Evolutionary conservation across 2,113 vertebrate species (phyloP).

Genomic region (Crypturellus undulatus): DNA sequence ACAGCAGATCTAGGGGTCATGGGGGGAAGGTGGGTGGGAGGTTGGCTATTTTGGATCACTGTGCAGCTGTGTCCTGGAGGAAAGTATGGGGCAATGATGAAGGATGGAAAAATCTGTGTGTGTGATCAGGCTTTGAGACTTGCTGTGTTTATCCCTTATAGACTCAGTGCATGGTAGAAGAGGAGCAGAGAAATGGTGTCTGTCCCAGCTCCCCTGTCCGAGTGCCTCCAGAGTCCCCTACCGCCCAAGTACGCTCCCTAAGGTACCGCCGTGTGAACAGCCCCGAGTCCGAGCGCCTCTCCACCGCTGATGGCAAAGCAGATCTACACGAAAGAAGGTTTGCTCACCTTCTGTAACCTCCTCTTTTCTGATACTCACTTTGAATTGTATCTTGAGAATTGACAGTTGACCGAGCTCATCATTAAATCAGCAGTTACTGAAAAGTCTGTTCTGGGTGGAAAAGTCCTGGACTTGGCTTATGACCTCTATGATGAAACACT

Average conservation of each 20-base stretch:
- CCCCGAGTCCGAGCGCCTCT: slow-evolving; percentile 90
- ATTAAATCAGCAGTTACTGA: background rate
- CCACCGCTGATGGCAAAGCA: slow-evolving; percentile 87
- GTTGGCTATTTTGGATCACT: background rate
- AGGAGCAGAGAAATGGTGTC: slow-evolving; percentile 87
- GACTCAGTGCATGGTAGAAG: slow-evolving; percentile 88
- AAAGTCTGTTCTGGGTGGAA: background rate
- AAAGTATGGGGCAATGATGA: background rate
- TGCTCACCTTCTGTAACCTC: slow-evolving; percentile 4
- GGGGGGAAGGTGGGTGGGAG: background rate
- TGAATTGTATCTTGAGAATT: background rate
- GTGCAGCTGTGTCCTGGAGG: background rate
- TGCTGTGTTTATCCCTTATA: slow-evolving; percentile 43
- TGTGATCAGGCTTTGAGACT: background rate
- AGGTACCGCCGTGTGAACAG: slow-evolving; percentile 92
- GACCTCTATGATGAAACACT: background rate
- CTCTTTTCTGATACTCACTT: background rate
- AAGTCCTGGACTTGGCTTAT: background rate
- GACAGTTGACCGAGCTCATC: background rate
- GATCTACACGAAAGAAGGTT: slow-evolving; percentile 92
- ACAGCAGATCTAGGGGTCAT: background rate
- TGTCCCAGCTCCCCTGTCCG: slow-evolving; percentile 88
- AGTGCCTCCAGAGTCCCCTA: slow-evolving; percentile 89
- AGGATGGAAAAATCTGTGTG: background rate
- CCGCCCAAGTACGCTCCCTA: slow-evolving; percentile 87